A percentile compares a stretch with the other conserved stretches of the same genome.
These are phyloP conservation scores for Parnassius smintheus DNA, from an alignment of 2,888 invertebrate species.

Conservation along the genomic window DNA sequence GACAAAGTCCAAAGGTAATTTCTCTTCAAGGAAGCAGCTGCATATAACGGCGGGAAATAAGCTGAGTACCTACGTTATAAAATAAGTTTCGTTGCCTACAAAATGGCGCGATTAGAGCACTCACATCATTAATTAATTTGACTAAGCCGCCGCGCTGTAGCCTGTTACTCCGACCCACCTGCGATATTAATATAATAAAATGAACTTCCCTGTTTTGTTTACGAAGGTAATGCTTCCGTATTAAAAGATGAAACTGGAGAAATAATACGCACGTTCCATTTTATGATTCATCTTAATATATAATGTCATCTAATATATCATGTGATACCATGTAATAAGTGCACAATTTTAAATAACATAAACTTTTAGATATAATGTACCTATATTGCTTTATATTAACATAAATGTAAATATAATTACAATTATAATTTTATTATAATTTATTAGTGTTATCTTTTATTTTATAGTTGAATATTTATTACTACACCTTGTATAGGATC, in stretches of 20 bases:
- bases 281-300: slow-evolving; percentile 21
- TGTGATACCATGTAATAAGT: neutral
- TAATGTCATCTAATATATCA: neutral
- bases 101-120: slow-evolving; percentile 24
- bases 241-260: slow-evolving; percentile 25
- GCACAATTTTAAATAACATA: no score
- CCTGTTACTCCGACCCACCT: slow-evolving; percentile 22
- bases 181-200: slow-evolving; percentile 28
- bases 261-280: slow-evolving; percentile 19
- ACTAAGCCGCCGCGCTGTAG: slow-evolving; percentile 23
- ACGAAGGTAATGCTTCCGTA: slow-evolving; percentile 20
- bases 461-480: no score
- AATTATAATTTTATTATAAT: no score
- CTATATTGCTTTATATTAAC: no score
- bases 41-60: slow-evolving; percentile 17
- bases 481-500: no score
- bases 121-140: slow-evolving; percentile 26
- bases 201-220: slow-evolving; percentile 19
- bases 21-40: slow-evolving; percentile 16
- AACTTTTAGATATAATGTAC: no score
- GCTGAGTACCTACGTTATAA: slow-evolving; percentile 18
- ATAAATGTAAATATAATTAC: no score
- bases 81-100: slow-evolving; percentile 24
- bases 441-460: no score
- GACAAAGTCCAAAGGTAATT: slow-evolving; percentile 16